Conservation (phyloP, 2,797 vertebrate species). For the Paramormyrops hopkinsi region DNA sequence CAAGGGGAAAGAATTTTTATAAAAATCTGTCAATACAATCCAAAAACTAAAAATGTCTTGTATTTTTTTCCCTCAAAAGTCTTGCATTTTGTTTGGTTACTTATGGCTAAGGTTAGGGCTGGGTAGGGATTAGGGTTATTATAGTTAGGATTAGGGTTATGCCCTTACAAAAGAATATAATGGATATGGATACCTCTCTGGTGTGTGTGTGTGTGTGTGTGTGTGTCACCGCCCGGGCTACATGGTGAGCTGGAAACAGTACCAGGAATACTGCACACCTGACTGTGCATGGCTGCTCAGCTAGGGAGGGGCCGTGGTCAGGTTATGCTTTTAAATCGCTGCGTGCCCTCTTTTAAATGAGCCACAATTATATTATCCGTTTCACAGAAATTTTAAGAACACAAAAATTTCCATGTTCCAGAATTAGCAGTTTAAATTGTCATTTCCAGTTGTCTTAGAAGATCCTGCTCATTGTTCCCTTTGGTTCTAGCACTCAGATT, state of each 20-base stretch:
- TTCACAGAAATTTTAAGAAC: conserved; percentile 62
- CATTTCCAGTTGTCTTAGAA: conserved; percentile 36
- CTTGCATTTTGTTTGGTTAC: not conserved
- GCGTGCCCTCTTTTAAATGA: conserved; percentile 28
- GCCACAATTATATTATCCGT: conserved; percentile 19
- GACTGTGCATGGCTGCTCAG: conserved; percentile 24
- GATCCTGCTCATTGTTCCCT: not conserved
- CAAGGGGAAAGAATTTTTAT: not conserved
- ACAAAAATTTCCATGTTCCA: conserved; percentile 52
- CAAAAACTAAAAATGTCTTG: not conserved
- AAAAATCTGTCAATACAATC: not conserved
- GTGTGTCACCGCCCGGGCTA: not conserved
- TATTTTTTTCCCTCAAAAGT: not conserved
- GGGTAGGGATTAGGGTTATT: not conserved
- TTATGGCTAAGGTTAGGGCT: not conserved
- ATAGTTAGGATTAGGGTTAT: not conserved
- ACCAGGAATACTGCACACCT: not conserved
- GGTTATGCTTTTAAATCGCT: not conserved
- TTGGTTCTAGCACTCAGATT: conserved; percentile 20
- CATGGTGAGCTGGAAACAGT: conserved; percentile 12
- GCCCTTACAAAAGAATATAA: not conserved
- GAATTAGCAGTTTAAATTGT: conserved; percentile 54
- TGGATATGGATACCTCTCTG: not conserved
- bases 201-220: not conserved
- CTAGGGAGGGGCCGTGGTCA: conserved; percentile 12